phyloP scores from a whole-genome alignment of 2,888 invertebrate species.

The Eupithecia pulchellata region DNA sequence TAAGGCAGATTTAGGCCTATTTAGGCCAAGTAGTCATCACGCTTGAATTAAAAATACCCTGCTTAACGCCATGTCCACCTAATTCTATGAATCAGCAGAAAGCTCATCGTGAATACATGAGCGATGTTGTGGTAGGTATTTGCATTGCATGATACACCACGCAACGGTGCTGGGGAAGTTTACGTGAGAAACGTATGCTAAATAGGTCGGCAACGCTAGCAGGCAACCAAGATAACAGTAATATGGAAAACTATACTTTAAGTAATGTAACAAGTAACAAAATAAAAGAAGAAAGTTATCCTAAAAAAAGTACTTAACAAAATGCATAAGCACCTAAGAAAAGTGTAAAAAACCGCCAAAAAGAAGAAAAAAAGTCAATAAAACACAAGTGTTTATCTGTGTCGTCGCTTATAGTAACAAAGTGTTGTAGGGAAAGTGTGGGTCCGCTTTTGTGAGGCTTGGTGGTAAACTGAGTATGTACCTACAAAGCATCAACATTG shows the following conservation, averaged over 20 bases:
- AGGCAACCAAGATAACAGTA: constrained; percentile 14
- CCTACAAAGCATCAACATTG: neutral
- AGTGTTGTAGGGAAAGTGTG: constrained; percentile 34
- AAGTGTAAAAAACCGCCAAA: neutral
- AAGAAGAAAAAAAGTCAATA: constrained; percentile 18
- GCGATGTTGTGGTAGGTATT: constrained; percentile 38
- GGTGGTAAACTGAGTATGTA: constrained; percentile 4
- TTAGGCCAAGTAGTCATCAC: neutral
- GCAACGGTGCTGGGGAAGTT: constrained; percentile 13
- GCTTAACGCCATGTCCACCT: neutral
- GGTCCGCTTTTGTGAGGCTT: neutral
- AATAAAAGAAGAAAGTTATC: neutral
- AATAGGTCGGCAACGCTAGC: constrained; percentile 10
- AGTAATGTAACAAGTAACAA: too few relatives aligned
- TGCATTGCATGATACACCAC: constrained; percentile 35
- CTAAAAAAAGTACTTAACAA: neutral
- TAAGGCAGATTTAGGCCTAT: too few relatives aligned
- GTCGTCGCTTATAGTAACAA: constrained; percentile 21
- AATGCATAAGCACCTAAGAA: neutral
- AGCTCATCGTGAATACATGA: constrained; percentile 42
- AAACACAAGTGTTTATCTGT: constrained; percentile 33
- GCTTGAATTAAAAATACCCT: neutral
- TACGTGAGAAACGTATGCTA: constrained; percentile 32
- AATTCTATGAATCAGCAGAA: constrained; percentile 33
- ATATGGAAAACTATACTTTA: constrained; percentile 2